Base-by-base conservation (phyloP, 2,888 invertebrate species). In the Campopleginae sp. region DNA sequence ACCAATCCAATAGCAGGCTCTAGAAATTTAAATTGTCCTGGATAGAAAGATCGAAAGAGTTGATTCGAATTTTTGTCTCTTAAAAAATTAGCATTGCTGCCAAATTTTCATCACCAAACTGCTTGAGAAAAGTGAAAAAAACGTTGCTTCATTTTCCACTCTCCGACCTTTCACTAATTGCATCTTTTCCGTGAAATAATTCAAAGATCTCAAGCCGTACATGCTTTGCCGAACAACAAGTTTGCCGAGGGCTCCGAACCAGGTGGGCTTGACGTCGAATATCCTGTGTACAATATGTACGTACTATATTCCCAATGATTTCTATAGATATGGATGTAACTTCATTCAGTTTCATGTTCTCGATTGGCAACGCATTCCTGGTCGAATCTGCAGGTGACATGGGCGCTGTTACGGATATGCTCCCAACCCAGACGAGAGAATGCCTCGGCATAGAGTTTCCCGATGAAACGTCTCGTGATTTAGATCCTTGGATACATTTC, bases 381-480 rank as follows among this genome's bases (percentile, higher is more conserved):
- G 68, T 61, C 81, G 74, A 48, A 82, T 82, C 81, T 85, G 81
- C 78, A 70, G 46, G 85, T 75, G 85, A 85, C 81, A 58, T 75
- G 61, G 54, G 70, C 54, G 54, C 63, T 78, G 77, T 78, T 77
- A 72, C 65, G 65, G 42, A 74, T 71, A 83, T 58, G 68, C 54
- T 31, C 42, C 42, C 70, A 42, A 54, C 42, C 70, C 31, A 44
- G 63, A 38, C 31, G 46, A 31, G 38, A 31, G 48, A 42, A 65
- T 14, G 51, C 44, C 72, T 72, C 65, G 80, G 71, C 51, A 74
- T 48, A 31, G 63, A 33, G 65, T 14, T 54, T 42, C n/a, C 42
- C 44, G 7, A 12, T 10, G 38, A 38, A 66, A 54, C 54, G 31
- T 51, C 72, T 80, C 51, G 42, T 17, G 23, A 70, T 78, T 70